These are phyloP conservation scores for Aptenodytes patagonicus DNA, from an alignment of 2,113 vertebrate species.

Conservation along the genomic window DNA sequence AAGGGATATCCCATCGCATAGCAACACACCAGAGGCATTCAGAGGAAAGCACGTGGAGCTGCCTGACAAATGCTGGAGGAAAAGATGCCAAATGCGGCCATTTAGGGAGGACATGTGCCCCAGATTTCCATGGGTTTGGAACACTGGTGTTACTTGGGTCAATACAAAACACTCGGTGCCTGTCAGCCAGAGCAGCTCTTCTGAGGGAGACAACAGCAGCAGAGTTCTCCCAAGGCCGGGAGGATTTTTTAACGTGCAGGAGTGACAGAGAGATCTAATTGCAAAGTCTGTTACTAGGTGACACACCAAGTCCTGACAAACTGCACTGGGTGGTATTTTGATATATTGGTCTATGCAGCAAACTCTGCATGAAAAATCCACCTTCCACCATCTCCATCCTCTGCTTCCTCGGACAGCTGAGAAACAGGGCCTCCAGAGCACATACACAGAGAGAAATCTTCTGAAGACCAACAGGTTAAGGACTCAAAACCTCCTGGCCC, in stretches of 20 bases:
- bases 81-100: neutral
- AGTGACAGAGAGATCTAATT: constrained; percentile 1
- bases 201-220: neutral
- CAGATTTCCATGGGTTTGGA: neutral
- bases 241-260: neutral
- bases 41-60: neutral
- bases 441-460: neutral
- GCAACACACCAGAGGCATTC: neutral
- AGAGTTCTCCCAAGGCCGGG: neutral
- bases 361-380: neutral
- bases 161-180: neutral
- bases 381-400: neutral
- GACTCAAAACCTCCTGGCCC: neutral
- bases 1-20: neutral
- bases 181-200: neutral
- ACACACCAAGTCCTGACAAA: constrained; percentile 35
- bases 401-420: neutral
- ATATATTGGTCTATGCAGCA: neutral
- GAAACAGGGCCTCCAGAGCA: neutral
- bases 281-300: constrained; percentile 57
- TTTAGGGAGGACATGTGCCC: neutral
- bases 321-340: constrained; percentile 3
- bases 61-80: neutral
- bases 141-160: neutral
- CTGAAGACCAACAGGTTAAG: neutral